These are phyloP conservation scores for Galeopsomyia nigrocyanea DNA, from an alignment of 2,888 invertebrate species.

Conservation along the genomic window DNA sequence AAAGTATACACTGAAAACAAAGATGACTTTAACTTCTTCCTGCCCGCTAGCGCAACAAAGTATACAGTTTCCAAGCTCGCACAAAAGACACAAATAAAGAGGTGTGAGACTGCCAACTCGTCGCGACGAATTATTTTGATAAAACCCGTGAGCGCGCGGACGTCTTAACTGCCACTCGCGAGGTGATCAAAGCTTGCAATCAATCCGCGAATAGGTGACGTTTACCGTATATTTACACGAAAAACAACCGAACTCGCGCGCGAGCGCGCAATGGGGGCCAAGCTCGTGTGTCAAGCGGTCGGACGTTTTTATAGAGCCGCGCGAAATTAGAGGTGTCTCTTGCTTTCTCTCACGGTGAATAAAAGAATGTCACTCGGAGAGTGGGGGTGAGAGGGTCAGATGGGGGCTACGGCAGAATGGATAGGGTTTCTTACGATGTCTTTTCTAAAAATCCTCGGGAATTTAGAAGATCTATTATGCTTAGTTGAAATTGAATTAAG, in stretches of 20 bases:
- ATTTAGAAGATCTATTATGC: conserved; percentile 18
- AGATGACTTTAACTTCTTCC: too few relatives aligned
- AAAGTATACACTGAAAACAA: too few relatives aligned
- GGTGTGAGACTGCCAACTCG: conserved; percentile 37
- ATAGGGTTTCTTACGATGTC: neutral
- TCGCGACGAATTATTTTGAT: conserved; percentile 62
- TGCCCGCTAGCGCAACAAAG: neutral
- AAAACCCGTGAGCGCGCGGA: conserved; percentile 55
- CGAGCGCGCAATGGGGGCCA: conserved; percentile 22
- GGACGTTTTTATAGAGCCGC: conserved; percentile 62
- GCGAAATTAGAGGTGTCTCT: conserved; percentile 59
- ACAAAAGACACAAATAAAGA: conserved; percentile 24
- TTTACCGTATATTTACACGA: conserved; percentile 62
- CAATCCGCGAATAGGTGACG: conserved; percentile 56
- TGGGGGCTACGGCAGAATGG: neutral
- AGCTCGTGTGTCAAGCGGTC: conserved; percentile 54
- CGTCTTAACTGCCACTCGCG: conserved; percentile 56
- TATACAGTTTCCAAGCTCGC: neutral
- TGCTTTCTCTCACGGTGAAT: conserved; percentile 39
- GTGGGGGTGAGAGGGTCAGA: conserved; percentile 47
- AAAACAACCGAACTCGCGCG: conserved; percentile 51
- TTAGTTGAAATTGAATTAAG: conserved; percentile 22
- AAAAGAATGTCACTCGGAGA: conserved; percentile 44
- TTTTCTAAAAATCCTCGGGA: conserved; percentile 23
- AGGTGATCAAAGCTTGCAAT: conserved; percentile 55